Evolutionary conservation across 2,113 vertebrate genomes (phyloP).

Genomic region (Gavia stellata): DNA sequence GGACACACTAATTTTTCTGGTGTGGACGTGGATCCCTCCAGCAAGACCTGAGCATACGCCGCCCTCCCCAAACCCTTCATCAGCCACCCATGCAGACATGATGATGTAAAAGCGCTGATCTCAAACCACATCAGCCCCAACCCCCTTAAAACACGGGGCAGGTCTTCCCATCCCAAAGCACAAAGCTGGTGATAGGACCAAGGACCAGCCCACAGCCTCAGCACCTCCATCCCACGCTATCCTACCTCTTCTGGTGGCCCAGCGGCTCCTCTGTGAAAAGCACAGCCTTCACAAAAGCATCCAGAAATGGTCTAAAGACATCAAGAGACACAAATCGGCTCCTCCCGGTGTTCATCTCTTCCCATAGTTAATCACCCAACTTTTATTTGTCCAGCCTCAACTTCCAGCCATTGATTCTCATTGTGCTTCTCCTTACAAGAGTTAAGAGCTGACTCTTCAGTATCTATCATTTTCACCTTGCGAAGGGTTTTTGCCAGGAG

Average conservation of each 20-base stretch:
- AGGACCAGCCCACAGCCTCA: neutral
- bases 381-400: neutral
- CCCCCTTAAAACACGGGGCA: neutral
- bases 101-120: neutral
- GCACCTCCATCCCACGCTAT: neutral
- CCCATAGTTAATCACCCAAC: neutral
- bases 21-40: neutral
- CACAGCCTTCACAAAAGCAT: neutral
- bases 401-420: neutral
- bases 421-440: neutral
- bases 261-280: neutral
- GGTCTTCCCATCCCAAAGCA: neutral
- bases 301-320: neutral
- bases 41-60: neutral
- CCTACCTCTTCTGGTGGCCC: neutral
- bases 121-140: neutral
- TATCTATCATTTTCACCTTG: neutral
- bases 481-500: neutral
- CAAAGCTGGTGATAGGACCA: neutral
- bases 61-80: neutral
- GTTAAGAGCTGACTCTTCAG: neutral
- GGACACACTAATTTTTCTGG: neutral
- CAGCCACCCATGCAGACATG: neutral
- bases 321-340: neutral
- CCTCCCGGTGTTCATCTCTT: neutral